These are phyloP conservation scores for Sturmia bella DNA, from an alignment of 2,888 invertebrate genomes.

Conservation along the genomic window DNA sequence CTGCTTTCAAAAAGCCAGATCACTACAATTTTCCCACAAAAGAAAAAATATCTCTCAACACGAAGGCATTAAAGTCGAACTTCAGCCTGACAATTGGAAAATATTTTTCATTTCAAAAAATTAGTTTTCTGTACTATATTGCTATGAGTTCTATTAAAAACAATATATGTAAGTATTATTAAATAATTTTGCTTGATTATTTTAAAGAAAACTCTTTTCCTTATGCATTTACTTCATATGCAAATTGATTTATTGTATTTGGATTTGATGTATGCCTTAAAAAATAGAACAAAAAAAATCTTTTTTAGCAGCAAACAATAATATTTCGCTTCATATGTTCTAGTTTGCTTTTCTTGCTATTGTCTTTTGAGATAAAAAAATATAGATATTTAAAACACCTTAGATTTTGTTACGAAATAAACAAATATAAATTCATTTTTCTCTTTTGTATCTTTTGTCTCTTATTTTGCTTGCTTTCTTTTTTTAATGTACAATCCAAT, in stretches of 20 bases:
- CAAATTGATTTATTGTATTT: constrained; percentile 47
- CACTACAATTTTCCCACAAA: too few relatives aligned
- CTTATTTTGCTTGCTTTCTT: not conserved
- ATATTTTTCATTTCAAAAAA: too few relatives aligned
- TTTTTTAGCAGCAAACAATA: not conserved
- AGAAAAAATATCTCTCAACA: too few relatives aligned
- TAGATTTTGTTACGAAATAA: constrained; percentile 3
- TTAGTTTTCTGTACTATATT: too few relatives aligned
- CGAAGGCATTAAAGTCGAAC: too few relatives aligned
- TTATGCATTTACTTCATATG: not conserved
- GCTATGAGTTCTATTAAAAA: too few relatives aligned
- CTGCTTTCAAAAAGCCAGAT: too few relatives aligned
- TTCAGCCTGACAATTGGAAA: too few relatives aligned
- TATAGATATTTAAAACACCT: constrained; percentile 35
- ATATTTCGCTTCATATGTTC: not conserved
- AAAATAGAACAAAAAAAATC: constrained; percentile 2
- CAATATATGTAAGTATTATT: too few relatives aligned
- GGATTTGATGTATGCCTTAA: constrained; percentile 41
- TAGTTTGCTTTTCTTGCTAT: not conserved
- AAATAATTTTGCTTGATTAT: not conserved
- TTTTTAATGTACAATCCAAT: too few relatives aligned
- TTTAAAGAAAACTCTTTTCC: not conserved
- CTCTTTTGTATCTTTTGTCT: not conserved
- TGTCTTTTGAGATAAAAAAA: constrained; percentile 24
- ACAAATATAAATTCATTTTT: not conserved